Evolutionary conservation across 2,888 invertebrate species (phyloP).

Genomic region (Drosophila eohydei): DNA sequence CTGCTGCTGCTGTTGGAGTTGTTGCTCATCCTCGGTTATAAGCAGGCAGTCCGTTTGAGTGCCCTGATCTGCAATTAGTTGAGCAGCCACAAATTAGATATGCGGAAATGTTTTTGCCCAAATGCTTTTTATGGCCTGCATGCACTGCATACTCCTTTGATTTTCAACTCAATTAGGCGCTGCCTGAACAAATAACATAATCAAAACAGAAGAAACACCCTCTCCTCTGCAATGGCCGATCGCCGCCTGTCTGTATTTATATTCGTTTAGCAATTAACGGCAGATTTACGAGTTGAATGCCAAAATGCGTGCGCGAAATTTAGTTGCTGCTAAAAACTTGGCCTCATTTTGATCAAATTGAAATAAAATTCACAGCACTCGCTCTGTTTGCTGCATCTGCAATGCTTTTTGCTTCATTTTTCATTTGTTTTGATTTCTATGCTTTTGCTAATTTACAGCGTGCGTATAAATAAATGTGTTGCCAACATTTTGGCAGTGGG

Average conservation of each 20-base stretch:
- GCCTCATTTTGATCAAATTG: constrained; percentile 54
- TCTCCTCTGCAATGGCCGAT: constrained; percentile 27
- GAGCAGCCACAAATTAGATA: constrained; percentile 17
- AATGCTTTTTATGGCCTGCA: constrained; percentile 16
- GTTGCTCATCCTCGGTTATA: constrained; percentile 73
- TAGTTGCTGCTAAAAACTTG: constrained; percentile 60
- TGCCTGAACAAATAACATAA: constrained; percentile 10
- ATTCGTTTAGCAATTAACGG: constrained; percentile 59
- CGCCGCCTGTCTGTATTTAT: constrained; percentile 6
- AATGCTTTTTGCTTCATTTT: constrained; percentile 28
- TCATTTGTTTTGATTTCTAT: constrained; percentile 13
- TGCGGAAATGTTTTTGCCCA: constrained; percentile 44
- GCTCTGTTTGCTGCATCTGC: constrained; percentile 18
- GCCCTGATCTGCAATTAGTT: constrained; percentile 71
- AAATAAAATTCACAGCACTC: constrained; percentile 36
- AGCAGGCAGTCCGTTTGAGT: constrained; percentile 80
- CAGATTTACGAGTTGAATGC: constrained; percentile 57
- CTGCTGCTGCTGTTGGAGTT: not conserved
- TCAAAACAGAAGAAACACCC: constrained; percentile 6
- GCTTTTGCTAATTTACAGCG: constrained; percentile 71
- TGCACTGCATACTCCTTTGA: constrained; percentile 7
- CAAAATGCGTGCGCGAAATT: constrained; percentile 55
- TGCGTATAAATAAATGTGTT: constrained; percentile 73
- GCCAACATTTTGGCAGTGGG: constrained; percentile 61
- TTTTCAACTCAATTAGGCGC: constrained; percentile 41